phyloP scores from a whole-genome alignment of 2,888 invertebrate genomes.

The Cheilosia pagana region DNA sequence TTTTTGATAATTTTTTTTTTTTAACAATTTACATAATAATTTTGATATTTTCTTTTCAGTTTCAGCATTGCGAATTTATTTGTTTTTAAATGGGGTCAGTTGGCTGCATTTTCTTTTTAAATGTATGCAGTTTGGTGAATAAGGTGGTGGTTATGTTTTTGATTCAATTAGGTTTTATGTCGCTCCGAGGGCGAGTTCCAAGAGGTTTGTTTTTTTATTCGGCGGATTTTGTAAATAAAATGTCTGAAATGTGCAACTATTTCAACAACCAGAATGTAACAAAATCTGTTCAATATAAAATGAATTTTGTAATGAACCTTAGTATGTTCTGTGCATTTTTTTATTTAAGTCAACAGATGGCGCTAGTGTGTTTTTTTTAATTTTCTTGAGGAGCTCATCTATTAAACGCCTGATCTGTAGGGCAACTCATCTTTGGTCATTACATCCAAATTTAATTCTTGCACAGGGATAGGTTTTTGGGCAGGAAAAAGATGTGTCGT shows the following conservation, averaged over 20 bases:
- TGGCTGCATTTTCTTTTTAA: not conserved
- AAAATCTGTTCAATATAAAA: no score
- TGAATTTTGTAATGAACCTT: no score
- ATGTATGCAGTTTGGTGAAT: not conserved
- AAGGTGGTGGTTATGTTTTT: not conserved
- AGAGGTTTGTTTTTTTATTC: not conserved
- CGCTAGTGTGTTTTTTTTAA: no score
- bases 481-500: no score
- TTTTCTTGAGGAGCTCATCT: no score
- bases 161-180: not conserved
- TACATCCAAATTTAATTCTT: no score
- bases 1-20: conserved; percentile 1
- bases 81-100: conserved; percentile 10
- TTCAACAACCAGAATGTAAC: no score
- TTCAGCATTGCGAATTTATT: conserved; percentile 53
- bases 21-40: conserved; percentile 59
- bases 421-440: no score
- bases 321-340: no score
- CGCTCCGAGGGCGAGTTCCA: not conserved
- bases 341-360: no score
- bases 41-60: conserved; percentile 42
- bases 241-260: not conserved
- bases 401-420: no score
- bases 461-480: no score
- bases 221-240: not conserved